phyloP scores from a whole-genome alignment of 2,113 vertebrate genomes.

The Odontophorus gujanensis region DNA sequence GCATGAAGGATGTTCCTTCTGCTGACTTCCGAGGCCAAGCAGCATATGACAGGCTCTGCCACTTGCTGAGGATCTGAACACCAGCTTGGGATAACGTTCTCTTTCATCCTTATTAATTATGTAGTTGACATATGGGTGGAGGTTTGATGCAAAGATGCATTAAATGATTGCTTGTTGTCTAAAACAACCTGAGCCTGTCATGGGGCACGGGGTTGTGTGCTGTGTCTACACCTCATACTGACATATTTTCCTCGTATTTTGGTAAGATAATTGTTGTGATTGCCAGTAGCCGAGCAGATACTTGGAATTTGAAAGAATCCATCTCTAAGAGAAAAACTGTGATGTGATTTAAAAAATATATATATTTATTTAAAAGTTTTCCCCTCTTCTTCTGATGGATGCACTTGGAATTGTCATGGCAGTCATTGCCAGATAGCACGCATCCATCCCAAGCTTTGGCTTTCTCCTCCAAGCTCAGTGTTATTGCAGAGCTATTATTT shows the following conservation, averaged over 20 bases:
- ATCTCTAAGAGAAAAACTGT: background rate
- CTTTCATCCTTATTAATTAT: slow-evolving; percentile 36
- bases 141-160: slow-evolving; percentile 6
- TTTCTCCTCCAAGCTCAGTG: background rate
- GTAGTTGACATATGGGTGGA: background rate
- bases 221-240: background rate
- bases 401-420: background rate
- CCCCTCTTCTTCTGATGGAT: background rate
- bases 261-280: background rate
- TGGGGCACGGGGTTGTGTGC: background rate
- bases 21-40: background rate
- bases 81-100: background rate
- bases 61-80: background rate
- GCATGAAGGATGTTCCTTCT: background rate
- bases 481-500: slow-evolving; percentile 49
- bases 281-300: background rate
- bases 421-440: background rate
- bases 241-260: background rate
- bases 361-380: background rate
- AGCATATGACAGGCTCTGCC: background rate
- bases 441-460: background rate
- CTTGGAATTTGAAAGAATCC: background rate
- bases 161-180: background rate
- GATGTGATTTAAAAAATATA: background rate
- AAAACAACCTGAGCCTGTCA: background rate